phyloP scores from a whole-genome alignment of 1,140 invertebrate genomes.

The Thalassaphorura encarpata region DNA sequence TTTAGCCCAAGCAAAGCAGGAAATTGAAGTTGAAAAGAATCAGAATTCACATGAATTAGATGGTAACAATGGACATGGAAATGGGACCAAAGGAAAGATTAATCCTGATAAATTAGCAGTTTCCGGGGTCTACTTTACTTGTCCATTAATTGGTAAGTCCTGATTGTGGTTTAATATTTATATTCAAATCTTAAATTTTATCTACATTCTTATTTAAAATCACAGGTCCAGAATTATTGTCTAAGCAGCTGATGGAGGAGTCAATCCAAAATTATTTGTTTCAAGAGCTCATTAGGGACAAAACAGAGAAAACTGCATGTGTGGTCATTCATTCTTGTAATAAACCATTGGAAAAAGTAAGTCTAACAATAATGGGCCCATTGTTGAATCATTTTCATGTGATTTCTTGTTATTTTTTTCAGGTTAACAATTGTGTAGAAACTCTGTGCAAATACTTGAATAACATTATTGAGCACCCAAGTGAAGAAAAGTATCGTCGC shows the following conservation, averaged over 20 bases:
- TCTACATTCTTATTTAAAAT: too few species aligned
- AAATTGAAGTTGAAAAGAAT: constrained; percentile 63
- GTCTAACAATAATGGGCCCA: too few species aligned
- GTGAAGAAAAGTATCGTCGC: constrained; percentile 80
- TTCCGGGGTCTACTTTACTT: constrained; percentile 63
- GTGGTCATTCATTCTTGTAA: constrained; percentile 57
- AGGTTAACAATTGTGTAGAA: constrained; percentile 75
- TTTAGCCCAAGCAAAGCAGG: constrained; percentile 56
- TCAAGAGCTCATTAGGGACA: constrained; percentile 62
- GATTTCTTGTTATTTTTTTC: too few species aligned
- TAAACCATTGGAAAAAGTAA: constrained; percentile 63
- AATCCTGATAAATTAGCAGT: constrained; percentile 44
- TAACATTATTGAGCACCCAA: constrained; percentile 75
- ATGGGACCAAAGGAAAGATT: neutral
- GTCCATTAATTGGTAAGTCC: constrained; percentile 66
- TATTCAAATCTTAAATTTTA: too few species aligned
- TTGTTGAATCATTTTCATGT: too few species aligned
- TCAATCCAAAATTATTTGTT: constrained; percentile 80
- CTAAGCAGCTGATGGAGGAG: constrained; percentile 67
- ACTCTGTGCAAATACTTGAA: constrained; percentile 81
- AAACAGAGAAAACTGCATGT: constrained; percentile 65
- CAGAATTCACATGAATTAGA: neutral
- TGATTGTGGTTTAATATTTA: too few species aligned
- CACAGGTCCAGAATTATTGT: constrained; percentile 57
- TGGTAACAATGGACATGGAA: neutral